Evolutionary conservation across 2,113 vertebrate species (phyloP), one percentile per base, ranked within the genome.

Genomic region (Apistogramma diplotaenia): DNA sequence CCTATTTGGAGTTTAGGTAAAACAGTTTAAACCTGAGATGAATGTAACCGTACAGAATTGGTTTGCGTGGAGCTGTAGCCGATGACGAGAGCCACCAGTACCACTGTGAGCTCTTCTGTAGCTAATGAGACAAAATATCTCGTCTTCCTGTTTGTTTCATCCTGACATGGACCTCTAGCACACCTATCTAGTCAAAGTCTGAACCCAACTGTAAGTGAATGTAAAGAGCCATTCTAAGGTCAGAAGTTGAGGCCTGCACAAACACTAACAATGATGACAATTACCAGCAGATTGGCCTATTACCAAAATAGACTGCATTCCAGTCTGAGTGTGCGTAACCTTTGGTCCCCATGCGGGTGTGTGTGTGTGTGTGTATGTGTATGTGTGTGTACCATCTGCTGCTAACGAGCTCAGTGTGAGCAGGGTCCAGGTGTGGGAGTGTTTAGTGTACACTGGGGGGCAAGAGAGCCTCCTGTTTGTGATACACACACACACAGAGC

Each of bases 201-300:
- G 31, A 73, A 16, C 40, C 23, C 33, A 13, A 75, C 83, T 72
- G 54, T 72, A 87, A 77, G 82, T 54, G 82, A 86, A 87, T 86
- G 65, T 70, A 31, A 46, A 84, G 82, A 67, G 76, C 78, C 62
- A 25, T 15, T 15, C 56, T 31, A 2, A 81, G 92, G 87, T 93
- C 92, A 90, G 77, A 71, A 89, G 82, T 81, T 82, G 80, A 89
- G 51, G 49, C 83, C 86, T 76, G 83, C 86, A 82, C 84, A 85
- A 92, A 91, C 70, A 80, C 84, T 78, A 89, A 92, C 89, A 87
- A 87, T 85, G 89, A 81, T 60, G 82, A 89, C 82, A 90, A 92
- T 93, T 92, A 92, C 85, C 84, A 80, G 76, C 84, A 91, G 90
- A 93, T 93, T 90, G 88, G 85, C 75, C 87, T 75, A 89, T 91